Conservation (phyloP, 2,113 vertebrate genomes). For the Channa maculata region DNA sequence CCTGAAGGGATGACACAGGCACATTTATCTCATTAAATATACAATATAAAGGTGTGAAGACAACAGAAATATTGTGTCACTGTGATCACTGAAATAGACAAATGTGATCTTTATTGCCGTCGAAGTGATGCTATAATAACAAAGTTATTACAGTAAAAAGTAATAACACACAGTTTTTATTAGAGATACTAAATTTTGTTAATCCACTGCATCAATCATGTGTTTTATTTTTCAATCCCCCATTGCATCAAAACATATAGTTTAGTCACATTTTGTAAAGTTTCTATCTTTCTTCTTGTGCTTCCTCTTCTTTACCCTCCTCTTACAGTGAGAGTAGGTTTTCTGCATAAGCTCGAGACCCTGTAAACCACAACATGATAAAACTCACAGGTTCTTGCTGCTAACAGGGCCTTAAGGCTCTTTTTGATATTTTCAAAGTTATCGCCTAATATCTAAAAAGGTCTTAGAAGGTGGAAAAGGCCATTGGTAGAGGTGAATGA, state of each 20-base stretch:
- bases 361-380: conserved; percentile 25
- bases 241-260: too few relatives aligned
- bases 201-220: too few relatives aligned
- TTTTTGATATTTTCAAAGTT: conserved; percentile 44
- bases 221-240: too few relatives aligned
- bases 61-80: neutral
- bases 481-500: conserved; percentile 1
- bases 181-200: too few relatives aligned
- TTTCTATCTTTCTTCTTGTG: too few relatives aligned
- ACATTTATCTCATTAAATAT: conserved; percentile 1
- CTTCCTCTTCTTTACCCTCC: neutral
- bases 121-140: too few relatives aligned
- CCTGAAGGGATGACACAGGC: conserved; percentile 11
- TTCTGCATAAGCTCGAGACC: conserved; percentile 1
- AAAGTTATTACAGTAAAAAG: too few relatives aligned
- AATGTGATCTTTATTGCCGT: neutral
- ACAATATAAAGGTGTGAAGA: neutral
- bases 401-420: neutral
- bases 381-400: conserved; percentile 8
- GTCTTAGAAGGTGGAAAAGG: conserved; percentile 15
- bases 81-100: neutral
- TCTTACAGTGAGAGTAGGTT: neutral
- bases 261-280: too few relatives aligned
- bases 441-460: conserved; percentile 38
- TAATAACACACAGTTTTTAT: too few relatives aligned